Percentiles rank a stretch among this genome's conserved stretches.
Conservation (phyloP, 2,797 vertebrate genomes). For the Luscinia luscinia region DNA sequence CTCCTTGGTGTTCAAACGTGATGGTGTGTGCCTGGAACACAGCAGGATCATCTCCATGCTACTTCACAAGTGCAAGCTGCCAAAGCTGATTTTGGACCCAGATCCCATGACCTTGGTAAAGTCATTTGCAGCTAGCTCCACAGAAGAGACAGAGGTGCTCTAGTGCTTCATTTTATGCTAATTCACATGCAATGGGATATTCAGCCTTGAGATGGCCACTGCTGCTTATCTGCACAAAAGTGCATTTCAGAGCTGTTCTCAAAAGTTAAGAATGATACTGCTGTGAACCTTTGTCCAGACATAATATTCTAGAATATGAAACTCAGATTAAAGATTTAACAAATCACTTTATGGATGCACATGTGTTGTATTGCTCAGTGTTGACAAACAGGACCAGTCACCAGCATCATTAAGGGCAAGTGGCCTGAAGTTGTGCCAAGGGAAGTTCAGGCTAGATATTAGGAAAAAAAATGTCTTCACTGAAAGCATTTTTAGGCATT, state of each 20-base stretch:
- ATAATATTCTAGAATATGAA: not conserved
- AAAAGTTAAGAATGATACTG: not conserved
- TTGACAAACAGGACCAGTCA: conserved; percentile 82
- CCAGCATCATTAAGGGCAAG: conserved; percentile 73
- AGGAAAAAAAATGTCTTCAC: not conserved
- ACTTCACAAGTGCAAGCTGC: not conserved
- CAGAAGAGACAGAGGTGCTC: rapidly evolving
- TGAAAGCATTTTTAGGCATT: not conserved
- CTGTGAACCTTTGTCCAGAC: not conserved
- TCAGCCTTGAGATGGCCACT: not conserved
- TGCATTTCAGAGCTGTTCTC: not conserved
- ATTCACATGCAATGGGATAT: not conserved
- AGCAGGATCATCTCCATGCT: not conserved
- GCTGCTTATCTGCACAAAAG: not conserved
- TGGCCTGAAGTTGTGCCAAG: not conserved
- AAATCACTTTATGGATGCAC: conserved; percentile 76
- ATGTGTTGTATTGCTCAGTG: conserved; percentile 85
- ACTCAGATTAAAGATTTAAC: not conserved
- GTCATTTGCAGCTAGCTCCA: not conserved
- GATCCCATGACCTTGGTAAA: not conserved
- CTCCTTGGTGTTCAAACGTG: not conserved
- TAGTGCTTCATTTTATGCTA: not conserved
- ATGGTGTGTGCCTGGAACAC: not conserved
- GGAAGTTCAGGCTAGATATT: not conserved
- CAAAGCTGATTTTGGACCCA: not conserved